phyloP scores from a whole-genome alignment of 2,797 vertebrate genomes.

The Amblyraja radiata region DNA sequence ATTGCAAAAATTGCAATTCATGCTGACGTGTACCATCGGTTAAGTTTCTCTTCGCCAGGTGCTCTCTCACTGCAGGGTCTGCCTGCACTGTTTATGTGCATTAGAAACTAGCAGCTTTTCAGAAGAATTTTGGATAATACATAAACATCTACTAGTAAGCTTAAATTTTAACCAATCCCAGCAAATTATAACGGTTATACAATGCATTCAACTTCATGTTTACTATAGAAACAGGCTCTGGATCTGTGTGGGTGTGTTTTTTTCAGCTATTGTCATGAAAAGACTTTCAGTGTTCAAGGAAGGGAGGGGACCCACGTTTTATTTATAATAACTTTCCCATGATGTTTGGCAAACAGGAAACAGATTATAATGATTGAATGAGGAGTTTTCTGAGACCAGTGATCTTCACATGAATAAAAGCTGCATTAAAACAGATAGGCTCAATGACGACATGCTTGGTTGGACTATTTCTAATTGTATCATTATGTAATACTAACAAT shows the following conservation, averaged over 20 bases:
- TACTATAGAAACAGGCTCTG: neutral
- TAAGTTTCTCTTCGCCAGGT: neutral
- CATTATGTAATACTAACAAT: neutral
- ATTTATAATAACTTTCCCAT: neutral
- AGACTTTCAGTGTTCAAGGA: neutral
- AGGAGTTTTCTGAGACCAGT: neutral
- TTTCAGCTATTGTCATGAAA: neutral
- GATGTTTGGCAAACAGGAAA: neutral
- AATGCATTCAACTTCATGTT: too few species aligned
- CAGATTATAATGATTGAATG: neutral
- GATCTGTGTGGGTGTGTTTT: neutral
- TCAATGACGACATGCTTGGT: neutral
- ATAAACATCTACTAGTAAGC: neutral
- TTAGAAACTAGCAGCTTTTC: neutral
- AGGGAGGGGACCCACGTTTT: neutral
- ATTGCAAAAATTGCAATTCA: conserved; percentile 20
- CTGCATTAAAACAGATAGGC: neutral
- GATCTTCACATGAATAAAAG: neutral
- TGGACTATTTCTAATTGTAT: neutral
- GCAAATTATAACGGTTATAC: conserved; percentile 5
- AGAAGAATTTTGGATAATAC: neutral
- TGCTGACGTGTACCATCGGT: neutral
- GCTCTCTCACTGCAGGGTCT: neutral
- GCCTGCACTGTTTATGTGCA: neutral
- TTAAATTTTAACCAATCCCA: neutral